phyloP scores from a whole-genome alignment of 1,140 invertebrate species.

The Spodoptera frugiperda region DNA sequence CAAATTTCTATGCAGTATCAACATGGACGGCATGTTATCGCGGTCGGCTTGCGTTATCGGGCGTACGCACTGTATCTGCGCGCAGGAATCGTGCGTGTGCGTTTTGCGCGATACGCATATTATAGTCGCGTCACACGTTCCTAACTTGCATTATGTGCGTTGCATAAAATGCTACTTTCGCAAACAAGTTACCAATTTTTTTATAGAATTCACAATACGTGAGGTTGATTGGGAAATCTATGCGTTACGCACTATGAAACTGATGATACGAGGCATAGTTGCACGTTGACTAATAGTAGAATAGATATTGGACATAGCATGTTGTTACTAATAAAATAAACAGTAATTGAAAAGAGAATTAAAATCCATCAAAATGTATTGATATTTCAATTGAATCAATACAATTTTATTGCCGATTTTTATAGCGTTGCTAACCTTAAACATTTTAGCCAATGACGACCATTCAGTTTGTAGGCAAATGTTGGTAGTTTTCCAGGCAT shows the following conservation, averaged over 20 bases:
- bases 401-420: no score
- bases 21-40: slow-evolving; percentile 71
- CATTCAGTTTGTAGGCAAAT: no score
- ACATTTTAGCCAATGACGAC: no score
- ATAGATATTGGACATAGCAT: slow-evolving; percentile 42
- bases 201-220: slow-evolving; percentile 75
- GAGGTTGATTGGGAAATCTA: slow-evolving; percentile 76
- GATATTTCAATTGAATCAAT: no score
- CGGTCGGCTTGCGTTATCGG: slow-evolving; percentile 68
- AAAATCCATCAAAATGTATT: no score
- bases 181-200: slow-evolving; percentile 74
- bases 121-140: slow-evolving; percentile 66
- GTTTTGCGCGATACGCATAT: slow-evolving; percentile 79
- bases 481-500: no score
- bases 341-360: not conserved
- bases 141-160: slow-evolving; percentile 52
- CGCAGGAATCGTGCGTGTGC: slow-evolving; percentile 80
- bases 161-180: slow-evolving; percentile 79
- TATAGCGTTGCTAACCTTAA: no score
- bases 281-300: slow-evolving; percentile 52
- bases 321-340: slow-evolving; percentile 24
- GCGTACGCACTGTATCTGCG: slow-evolving; percentile 79
- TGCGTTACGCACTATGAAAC: slow-evolving; percentile 81
- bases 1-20: slow-evolving; percentile 67
- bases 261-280: slow-evolving; percentile 63